Percentiles rank a stretch among this genome's conserved stretches.
Evolutionary conservation across 2,888 invertebrate genomes (phyloP).

Genomic region (Pseudanteris insignis): DNA sequence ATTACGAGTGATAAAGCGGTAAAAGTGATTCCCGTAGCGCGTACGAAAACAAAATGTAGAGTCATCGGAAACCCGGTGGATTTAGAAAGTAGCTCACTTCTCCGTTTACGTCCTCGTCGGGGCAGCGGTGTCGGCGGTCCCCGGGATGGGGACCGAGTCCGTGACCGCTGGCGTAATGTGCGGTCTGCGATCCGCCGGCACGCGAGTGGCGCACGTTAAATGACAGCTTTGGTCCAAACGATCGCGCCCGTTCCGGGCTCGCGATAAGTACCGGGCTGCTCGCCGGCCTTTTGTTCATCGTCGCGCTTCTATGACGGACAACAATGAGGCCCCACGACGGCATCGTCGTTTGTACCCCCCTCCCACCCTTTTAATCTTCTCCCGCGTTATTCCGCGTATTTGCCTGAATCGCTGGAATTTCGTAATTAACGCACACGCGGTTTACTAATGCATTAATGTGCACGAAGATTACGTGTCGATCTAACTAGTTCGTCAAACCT

Average conservation of each 20-base stretch:
- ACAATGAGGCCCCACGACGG: slow-evolving; percentile 8
- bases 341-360: no score
- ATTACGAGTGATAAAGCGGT: slow-evolving; percentile 55
- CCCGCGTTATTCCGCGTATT: not conserved
- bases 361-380: no score
- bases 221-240: slow-evolving; percentile 24
- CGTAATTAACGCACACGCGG: slow-evolving; percentile 6
- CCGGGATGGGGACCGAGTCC: slow-evolving; percentile 36
- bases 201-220: slow-evolving; percentile 35
- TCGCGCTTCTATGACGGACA: slow-evolving; percentile 18
- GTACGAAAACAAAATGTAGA: slow-evolving; percentile 57
- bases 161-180: slow-evolving; percentile 34
- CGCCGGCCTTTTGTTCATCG: slow-evolving; percentile 8
- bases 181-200: slow-evolving; percentile 27
- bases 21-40: slow-evolving; percentile 57
- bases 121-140: slow-evolving; percentile 19
- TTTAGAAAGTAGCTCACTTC: slow-evolving; percentile 60
- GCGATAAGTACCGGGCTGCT: slow-evolving; percentile 13
- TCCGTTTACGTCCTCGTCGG: slow-evolving; percentile 46
- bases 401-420: slow-evolving; percentile 5
- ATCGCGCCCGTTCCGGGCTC: slow-evolving; percentile 10
- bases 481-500: no score
- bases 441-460: no score
- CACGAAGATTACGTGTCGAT: no score
- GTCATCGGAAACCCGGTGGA: slow-evolving; percentile 44